Percentiles rank a stretch among this genome's conserved stretches.
Evolutionary conservation across 2,888 invertebrate species (phyloP).

Genomic region (Drosophila vallismaia): DNA sequence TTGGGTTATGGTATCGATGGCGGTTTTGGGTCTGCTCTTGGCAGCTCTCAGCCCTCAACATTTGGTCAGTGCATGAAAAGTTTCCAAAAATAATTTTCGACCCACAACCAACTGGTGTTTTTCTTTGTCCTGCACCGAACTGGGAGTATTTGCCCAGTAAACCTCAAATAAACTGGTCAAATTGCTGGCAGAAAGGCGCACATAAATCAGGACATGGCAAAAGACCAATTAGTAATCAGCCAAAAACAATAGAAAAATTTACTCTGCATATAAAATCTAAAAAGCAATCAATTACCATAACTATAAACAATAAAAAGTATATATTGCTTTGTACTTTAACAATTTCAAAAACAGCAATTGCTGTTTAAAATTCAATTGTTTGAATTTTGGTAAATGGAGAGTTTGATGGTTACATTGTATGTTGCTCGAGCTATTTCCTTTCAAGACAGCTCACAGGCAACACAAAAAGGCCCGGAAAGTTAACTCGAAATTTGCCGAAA

Average conservation of each 20-base stretch:
- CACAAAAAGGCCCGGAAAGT: slow-evolving; percentile 10
- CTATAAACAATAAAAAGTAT: background rate
- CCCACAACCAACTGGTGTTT: slow-evolving; percentile 32
- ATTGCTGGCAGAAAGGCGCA: slow-evolving; percentile 41
- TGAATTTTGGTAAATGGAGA: background rate
- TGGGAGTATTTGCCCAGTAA: slow-evolving; percentile 36
- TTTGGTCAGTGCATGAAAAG: slow-evolving; percentile 23
- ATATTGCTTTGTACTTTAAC: background rate
- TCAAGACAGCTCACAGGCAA: background rate
- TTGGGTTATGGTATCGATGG: slow-evolving; percentile 39
- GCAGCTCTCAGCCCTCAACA: slow-evolving; percentile 37
- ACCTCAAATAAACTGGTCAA: slow-evolving; percentile 59
- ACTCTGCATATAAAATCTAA: slow-evolving; percentile 3
- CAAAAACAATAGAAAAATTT: slow-evolving; percentile 16
- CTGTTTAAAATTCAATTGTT: background rate
- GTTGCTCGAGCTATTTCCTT: background rate
- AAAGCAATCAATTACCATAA: slow-evolving; percentile 32
- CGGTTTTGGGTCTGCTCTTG: slow-evolving; percentile 33
- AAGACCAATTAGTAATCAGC: slow-evolving; percentile 30
- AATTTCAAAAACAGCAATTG: no score
- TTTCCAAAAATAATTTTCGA: slow-evolving; percentile 37
- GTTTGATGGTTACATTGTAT: background rate
- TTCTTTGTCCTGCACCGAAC: slow-evolving; percentile 1
- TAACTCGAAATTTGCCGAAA: slow-evolving; percentile 30
- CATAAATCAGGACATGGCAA: slow-evolving; percentile 34